Conservation (phyloP, 2,888 invertebrate genomes). For the Caenorhabditis sp. region DNA sequence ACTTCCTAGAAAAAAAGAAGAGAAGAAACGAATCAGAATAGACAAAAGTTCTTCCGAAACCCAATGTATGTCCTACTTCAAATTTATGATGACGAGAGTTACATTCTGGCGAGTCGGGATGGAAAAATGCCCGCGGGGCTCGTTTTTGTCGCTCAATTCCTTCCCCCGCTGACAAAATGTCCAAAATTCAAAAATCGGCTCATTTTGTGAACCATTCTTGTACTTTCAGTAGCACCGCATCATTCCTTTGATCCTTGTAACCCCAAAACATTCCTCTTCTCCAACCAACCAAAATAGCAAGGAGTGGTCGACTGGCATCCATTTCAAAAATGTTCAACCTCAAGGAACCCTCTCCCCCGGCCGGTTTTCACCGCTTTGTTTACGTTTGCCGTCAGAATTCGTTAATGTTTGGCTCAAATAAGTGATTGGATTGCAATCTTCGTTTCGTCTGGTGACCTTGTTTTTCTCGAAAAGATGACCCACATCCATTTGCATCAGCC, state of each 20-base stretch:
- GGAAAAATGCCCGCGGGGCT: constrained; percentile 62
- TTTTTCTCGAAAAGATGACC: neutral
- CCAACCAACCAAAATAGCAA: too few relatives aligned
- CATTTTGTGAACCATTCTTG: constrained; percentile 39
- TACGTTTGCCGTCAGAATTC: constrained; percentile 5
- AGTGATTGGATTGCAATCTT: constrained; percentile 5
- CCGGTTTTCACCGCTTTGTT: neutral
- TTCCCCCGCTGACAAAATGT: constrained; percentile 18
- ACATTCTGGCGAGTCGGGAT: constrained; percentile 9
- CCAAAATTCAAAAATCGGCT: constrained; percentile 54
- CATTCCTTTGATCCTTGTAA: too few relatives aligned
- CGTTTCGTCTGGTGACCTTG: neutral
- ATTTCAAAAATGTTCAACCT: neutral
- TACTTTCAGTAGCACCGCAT: neutral
- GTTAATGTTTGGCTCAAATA: constrained; percentile 1
- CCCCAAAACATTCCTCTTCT: too few relatives aligned
- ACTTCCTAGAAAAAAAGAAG: neutral
- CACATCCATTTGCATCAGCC: neutral
- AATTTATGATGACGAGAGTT: constrained; percentile 53
- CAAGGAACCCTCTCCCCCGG: neutral
- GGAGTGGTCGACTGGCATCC: too few relatives aligned
- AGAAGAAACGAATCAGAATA: too few relatives aligned
- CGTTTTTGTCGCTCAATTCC: constrained; percentile 48
- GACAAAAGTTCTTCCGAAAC: constrained; percentile 26
- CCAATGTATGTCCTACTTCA: constrained; percentile 37